A percentile compares a stretch with the other conserved stretches of the same genome.
Evolutionary conservation across 1,140 invertebrate species (phyloP).

Genomic region (Nixonia krombeini): DNA sequence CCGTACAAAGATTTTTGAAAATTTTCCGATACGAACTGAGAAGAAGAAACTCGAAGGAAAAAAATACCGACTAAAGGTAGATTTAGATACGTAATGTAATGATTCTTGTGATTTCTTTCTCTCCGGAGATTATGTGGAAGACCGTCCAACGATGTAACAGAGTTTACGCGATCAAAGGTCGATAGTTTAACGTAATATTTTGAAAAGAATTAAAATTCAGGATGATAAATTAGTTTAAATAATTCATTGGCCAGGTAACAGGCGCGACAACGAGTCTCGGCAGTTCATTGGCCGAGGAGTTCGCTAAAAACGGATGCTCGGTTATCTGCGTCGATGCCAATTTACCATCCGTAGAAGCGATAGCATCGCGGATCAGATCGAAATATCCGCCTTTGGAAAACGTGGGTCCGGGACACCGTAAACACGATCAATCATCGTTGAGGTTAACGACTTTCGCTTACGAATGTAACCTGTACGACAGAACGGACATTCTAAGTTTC

Average conservation of each 20-base stretch:
- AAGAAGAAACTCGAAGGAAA: no score
- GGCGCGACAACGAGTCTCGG: constrained; percentile 62
- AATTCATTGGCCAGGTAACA: constrained; percentile 54
- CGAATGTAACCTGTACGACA: constrained; percentile 56
- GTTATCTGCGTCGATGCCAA: constrained; percentile 63
- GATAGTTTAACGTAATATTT: no score
- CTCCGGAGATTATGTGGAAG: no score
- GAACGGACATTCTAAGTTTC: constrained; percentile 48
- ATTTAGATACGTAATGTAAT: no score
- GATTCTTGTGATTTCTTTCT: no score
- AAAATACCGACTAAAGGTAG: no score
- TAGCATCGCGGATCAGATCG: constrained; percentile 34
- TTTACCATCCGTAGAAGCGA: constrained; percentile 39
- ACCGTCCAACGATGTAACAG: not conserved
- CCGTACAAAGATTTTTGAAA: no score
- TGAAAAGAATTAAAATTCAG: no score
- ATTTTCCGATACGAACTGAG: no score
- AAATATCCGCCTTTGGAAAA: constrained; percentile 33
- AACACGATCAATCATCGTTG: constrained; percentile 16
- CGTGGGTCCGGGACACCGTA: constrained; percentile 32
- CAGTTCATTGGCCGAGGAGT: constrained; percentile 58
- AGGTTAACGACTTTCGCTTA: constrained; percentile 47
- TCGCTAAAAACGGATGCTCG: constrained; percentile 58
- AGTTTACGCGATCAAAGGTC: no score
- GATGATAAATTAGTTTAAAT: constrained; percentile 9